Conservation (phyloP, 1,140 invertebrate genomes). For the Pemphigus obesinymphae region DNA sequence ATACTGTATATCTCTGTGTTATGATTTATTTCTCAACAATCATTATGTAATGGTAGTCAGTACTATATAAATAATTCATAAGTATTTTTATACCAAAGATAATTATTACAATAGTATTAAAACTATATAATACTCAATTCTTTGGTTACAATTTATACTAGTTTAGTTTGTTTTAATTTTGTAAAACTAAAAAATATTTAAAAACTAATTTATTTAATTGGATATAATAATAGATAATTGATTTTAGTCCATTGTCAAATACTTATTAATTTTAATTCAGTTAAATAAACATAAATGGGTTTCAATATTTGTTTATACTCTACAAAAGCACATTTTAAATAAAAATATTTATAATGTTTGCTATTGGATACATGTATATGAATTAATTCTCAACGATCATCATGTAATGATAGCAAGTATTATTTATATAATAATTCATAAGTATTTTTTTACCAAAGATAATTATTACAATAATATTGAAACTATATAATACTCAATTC, state of each 20-base stretch:
- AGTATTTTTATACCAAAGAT: background rate
- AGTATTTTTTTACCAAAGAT: background rate
- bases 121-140: slow-evolving; percentile 9
- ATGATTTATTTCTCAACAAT: background rate
- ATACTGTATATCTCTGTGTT: too few species aligned
- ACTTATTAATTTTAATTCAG: too few species aligned
- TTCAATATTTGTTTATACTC: too few species aligned
- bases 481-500: slow-evolving; percentile 9
- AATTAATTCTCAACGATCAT: background rate
- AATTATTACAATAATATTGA: slow-evolving; percentile 6
- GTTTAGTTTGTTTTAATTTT: background rate
- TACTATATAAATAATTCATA: background rate
- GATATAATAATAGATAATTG: too few species aligned
- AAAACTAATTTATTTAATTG: background rate
- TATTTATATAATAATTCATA: background rate
- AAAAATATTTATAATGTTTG: too few species aligned
- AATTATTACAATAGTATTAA: slow-evolving; percentile 3
- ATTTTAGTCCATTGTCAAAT: too few species aligned
- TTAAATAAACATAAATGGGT: too few species aligned
- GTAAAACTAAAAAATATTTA: background rate
- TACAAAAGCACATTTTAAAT: too few species aligned
- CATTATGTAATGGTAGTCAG: background rate
- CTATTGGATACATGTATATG: background rate
- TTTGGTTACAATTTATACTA: background rate
- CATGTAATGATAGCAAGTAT: background rate